Percentiles rank a stretch among this genome's conserved stretches.
Conservation (phyloP, 2,888 invertebrate genomes). For the Noctua pronuba region DNA sequence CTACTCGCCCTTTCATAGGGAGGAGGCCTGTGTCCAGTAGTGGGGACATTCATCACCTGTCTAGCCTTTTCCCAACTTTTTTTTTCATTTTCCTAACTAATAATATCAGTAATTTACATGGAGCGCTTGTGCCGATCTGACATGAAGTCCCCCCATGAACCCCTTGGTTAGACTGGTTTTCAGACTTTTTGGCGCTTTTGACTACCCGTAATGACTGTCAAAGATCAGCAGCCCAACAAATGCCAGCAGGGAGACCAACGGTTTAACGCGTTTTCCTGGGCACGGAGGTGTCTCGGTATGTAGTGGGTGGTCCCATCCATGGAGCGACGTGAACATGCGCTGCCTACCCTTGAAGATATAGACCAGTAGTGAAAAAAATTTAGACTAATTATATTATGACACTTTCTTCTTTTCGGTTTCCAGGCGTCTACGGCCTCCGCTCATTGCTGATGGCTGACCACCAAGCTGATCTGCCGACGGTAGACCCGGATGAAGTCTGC, state of each 20-base stretch:
- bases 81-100: not conserved
- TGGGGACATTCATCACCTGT: not conserved
- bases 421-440: constrained; percentile 86
- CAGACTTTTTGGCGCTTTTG: not conserved
- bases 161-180: not conserved
- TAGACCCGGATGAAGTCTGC: constrained; percentile 88
- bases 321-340: not conserved
- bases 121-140: not conserved
- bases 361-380: not conserved
- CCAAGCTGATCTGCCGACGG: constrained; percentile 81
- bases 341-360: not conserved
- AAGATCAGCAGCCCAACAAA: not conserved
- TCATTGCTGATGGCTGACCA: constrained; percentile 86
- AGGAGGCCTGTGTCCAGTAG: not conserved
- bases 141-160: not conserved
- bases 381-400: not conserved
- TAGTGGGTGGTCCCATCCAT: not conserved
- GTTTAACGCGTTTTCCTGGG: not conserved
- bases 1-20: not conserved
- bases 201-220: not conserved
- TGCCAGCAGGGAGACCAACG: not conserved
- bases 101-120: not conserved
- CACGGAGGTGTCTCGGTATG: not conserved
- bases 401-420: constrained; percentile 52
- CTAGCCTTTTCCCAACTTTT: not conserved